Base-by-base conservation (phyloP, 2,888 invertebrate species). In the Drosophila birchii region DNA sequence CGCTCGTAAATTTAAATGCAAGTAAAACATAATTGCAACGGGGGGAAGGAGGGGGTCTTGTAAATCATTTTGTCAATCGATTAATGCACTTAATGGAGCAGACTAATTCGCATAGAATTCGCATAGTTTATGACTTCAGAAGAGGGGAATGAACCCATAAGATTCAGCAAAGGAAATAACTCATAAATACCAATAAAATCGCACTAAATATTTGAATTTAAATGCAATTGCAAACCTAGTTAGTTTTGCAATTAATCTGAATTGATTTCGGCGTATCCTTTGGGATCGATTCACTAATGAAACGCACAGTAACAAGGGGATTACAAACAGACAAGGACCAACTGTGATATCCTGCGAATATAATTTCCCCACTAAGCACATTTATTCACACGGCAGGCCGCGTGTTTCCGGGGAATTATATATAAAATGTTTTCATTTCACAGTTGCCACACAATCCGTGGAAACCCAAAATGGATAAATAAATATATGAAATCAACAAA, bases 381-480 rank as follows among this genome's bases (percentile, higher is more conserved):
- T 66, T 73, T 73, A 58, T 75, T 64, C 54, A 54, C 60, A 60
- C 70, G 60, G 45, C 58, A 36, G 5, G 66, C 67, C 57, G 57
- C 71, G 70, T 53, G 51, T 66, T 59, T 64, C 47, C 62, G 56
- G 74, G 63, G 63, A 86, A 78, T 83, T 71, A 45, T 34, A 54
- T 64, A 66, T 76, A 71, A 69, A 69, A 78, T 69, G 67, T 70
- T 54, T 71, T 51, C 55, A 87, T 77, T 84, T 71, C 61, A 60
- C 58, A 59, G 43, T 53, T 66, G 47, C 62, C 54, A 49, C 53
- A 59, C 69, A 71, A 44, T 38, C 29, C 26, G 29, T n/a, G 12
- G 9, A 6, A 57, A 43, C 55, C 44, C 26, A 23, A 57, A 74
- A 58, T 20, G 36, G 36, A 39, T 39, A 47, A 51, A 55, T 53